A percentile compares a stretch with the other conserved stretches of the same genome.
These are phyloP conservation scores for Heliopora coerulea DNA, from an alignment of 92 coral and sea anemone species.

Conservation along the genomic window DNA sequence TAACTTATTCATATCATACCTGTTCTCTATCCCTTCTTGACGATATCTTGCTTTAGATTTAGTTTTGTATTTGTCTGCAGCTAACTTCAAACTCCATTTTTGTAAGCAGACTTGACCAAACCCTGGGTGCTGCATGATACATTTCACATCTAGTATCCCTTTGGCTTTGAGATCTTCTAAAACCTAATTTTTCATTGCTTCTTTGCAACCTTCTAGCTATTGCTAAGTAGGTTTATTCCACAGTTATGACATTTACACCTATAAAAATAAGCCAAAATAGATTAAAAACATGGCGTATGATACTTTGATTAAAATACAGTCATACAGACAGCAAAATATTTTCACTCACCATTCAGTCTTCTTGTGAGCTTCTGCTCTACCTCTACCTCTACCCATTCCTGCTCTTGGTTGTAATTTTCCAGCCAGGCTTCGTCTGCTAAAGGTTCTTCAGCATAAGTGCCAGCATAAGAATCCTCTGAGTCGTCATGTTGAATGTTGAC, in stretches of 20 bases:
- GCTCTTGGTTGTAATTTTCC: no score
- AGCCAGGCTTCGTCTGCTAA: no score
- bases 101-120: conserved; percentile 61
- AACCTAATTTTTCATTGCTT: conserved; percentile 10
- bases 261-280: no score
- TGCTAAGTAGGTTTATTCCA: not conserved
- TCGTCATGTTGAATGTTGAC: no score
- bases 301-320: no score
- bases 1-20: conserved; percentile 14
- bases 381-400: no score
- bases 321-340: no score
- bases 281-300: no score
- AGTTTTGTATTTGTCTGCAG: conserved; percentile 45
- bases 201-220: conserved; percentile 17
- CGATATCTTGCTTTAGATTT: conserved; percentile 32
- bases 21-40: conserved; percentile 57
- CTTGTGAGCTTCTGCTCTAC: no score
- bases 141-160: conserved; percentile 20
- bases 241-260: conserved; percentile 32
- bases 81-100: conserved; percentile 65
- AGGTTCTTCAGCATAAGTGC: no score
- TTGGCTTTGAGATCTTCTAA: conserved; percentile 21
- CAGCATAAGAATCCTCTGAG: no score
- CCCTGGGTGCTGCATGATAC: conserved; percentile 65
- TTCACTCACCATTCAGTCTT: no score